phyloP scores from a whole-genome alignment of 2,888 invertebrate species.

The Baronia brevicornis region DNA sequence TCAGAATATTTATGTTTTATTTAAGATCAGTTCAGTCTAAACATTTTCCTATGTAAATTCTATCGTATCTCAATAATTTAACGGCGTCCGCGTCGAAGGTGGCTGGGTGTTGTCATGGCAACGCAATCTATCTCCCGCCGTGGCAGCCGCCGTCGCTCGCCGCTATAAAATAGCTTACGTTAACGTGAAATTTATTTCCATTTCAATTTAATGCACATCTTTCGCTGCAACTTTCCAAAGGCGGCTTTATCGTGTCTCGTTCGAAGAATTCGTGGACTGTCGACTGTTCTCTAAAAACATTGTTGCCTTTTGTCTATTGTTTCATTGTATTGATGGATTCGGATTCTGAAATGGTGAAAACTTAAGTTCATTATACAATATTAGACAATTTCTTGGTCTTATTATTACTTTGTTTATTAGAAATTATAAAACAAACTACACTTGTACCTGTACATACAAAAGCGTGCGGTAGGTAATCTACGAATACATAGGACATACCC shows the following conservation, averaged over 20 bases:
- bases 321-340: too few species aligned
- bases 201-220: slow-evolving; percentile 41
- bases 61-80: slow-evolving; percentile 7
- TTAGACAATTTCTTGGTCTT: too few species aligned
- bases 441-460: too few species aligned
- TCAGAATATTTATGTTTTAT: too few species aligned
- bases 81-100: slow-evolving; percentile 17
- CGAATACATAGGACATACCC: too few species aligned
- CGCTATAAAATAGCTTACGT: slow-evolving; percentile 38
- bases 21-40: too few species aligned
- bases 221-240: slow-evolving; percentile 32
- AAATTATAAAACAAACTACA: too few species aligned
- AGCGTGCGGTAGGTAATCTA: too few species aligned
- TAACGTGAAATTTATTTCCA: slow-evolving; percentile 49
- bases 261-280: slow-evolving; percentile 5
- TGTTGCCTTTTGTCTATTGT: slow-evolving; percentile 17
- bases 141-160: slow-evolving; percentile 22
- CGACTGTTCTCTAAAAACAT: slow-evolving; percentile 4
- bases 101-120: slow-evolving; percentile 29
- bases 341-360: too few species aligned
- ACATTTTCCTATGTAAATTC: slow-evolving; percentile 4
- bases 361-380: too few species aligned
- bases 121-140: slow-evolving; percentile 35
- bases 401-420: too few species aligned
- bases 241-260: slow-evolving; percentile 25